Evolutionary conservation across 2,113 vertebrate genomes (phyloP).

Genomic region (Rattus rattus): DNA sequence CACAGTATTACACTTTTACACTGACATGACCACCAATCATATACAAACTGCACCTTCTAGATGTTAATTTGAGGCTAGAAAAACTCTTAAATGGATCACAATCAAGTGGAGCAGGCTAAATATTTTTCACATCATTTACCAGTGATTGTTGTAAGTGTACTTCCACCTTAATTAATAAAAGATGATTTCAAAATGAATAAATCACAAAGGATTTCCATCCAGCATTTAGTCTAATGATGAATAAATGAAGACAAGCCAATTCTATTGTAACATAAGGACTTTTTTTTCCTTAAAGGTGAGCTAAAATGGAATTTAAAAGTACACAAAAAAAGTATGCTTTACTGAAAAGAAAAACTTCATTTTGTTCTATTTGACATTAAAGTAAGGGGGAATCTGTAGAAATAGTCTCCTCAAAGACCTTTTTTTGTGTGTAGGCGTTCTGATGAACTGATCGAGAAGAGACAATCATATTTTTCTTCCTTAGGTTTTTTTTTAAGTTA

Average conservation of each 20-base stretch:
- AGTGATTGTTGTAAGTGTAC: slow-evolving; percentile 74
- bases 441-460: slow-evolving; percentile 70
- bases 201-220: slow-evolving; percentile 69
- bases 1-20: slow-evolving; percentile 23
- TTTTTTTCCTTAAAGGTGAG: slow-evolving; percentile 66
- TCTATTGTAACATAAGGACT: slow-evolving; percentile 54
- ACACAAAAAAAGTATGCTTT: slow-evolving; percentile 52
- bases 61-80: slow-evolving; percentile 64
- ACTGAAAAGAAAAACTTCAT: background rate
- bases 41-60: slow-evolving; percentile 47
- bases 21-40: slow-evolving; percentile 9
- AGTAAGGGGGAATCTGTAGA: slow-evolving; percentile 52
- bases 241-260: slow-evolving; percentile 35
- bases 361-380: slow-evolving; percentile 42
- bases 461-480: slow-evolving; percentile 70
- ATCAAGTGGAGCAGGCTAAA: slow-evolving; percentile 73
- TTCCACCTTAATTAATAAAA: slow-evolving; percentile 80
- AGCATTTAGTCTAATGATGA: slow-evolving; percentile 67
- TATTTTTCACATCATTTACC: slow-evolving; percentile 75
- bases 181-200: slow-evolving; percentile 71
- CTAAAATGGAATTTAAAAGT: slow-evolving; percentile 59
- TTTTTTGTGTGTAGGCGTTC: slow-evolving; percentile 65
- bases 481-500: slow-evolving; percentile 22
- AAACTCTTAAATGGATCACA: slow-evolving; percentile 65
- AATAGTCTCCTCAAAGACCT: background rate